Conservation (phyloP, 64 coral and sea anemone species). For the Orbicella faveolata region DNA sequence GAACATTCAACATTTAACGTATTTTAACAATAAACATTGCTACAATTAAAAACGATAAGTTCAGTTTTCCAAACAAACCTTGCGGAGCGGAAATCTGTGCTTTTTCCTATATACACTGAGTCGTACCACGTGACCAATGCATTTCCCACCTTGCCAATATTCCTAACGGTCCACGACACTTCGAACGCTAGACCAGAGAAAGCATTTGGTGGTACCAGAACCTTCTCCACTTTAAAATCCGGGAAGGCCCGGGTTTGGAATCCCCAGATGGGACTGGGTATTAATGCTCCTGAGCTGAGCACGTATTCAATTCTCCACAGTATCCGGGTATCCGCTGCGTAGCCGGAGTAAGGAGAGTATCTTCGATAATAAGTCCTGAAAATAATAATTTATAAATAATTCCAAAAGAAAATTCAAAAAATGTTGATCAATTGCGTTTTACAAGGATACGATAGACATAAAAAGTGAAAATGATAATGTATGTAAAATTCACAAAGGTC, state of each 20-base stretch:
- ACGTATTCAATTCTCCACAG: slow-evolving; percentile 81
- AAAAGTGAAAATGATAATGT: too few relatives aligned
- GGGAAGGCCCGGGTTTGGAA: slow-evolving; percentile 73
- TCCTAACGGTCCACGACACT: slow-evolving; percentile 81
- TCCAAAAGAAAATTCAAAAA: too few relatives aligned
- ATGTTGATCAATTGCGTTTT: too few relatives aligned
- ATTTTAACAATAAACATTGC: not conserved
- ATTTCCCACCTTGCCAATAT: slow-evolving; percentile 69
- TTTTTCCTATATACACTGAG: slow-evolving; percentile 63
- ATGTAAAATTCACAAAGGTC: too few relatives aligned
- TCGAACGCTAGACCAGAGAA: slow-evolving; percentile 78
- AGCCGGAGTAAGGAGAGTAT: slow-evolving; percentile 43
- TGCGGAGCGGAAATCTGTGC: not conserved
- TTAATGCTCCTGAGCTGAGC: slow-evolving; percentile 42
- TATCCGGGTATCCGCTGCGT: slow-evolving; percentile 63
- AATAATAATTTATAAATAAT: not conserved
- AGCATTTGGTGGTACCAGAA: slow-evolving; percentile 55
- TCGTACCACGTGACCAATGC: slow-evolving; percentile 59
- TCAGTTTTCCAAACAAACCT: not conserved
- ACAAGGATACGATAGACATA: too few relatives aligned
- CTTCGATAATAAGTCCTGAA: slow-evolving; percentile 29
- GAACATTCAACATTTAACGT: not conserved
- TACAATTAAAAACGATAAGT: not conserved
- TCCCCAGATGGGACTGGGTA: slow-evolving; percentile 82
- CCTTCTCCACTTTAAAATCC: slow-evolving; percentile 62